phyloP scores from a whole-genome alignment of 2,113 vertebrate genomes.

The Megaceryle torquata region DNA sequence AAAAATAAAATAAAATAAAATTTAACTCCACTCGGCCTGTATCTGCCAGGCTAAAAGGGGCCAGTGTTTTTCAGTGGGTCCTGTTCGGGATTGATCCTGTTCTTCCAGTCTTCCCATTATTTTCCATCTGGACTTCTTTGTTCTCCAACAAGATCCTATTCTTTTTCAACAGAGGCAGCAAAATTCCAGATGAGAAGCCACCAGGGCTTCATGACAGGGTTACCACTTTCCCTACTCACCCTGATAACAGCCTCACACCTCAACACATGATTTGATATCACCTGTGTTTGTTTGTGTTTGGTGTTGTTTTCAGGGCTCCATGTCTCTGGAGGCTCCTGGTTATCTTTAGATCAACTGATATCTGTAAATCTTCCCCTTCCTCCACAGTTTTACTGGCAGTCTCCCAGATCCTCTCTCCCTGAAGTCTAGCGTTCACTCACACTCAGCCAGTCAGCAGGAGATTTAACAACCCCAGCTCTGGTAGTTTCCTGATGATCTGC shows the following conservation, averaged over 20 bases:
- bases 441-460: neutral
- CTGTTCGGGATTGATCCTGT: neutral
- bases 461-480: neutral
- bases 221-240: neutral
- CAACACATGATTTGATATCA: neutral
- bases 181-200: neutral
- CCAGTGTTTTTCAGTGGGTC: neutral
- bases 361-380: neutral
- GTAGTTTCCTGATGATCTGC: neutral
- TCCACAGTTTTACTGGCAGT: fast-evolving
- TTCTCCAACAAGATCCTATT: neutral
- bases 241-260: neutral
- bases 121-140: neutral
- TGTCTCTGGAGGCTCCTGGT: fast-evolving
- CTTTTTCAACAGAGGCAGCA: neutral
- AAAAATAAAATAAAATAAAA: neutral
- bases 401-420: neutral
- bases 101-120: neutral
- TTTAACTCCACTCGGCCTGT: neutral
- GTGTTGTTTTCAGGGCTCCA: neutral
- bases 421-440: neutral
- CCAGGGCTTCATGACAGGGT: neutral
- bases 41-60: neutral
- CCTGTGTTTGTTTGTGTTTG: neutral
- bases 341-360: neutral